Evolutionary conservation across 1,140 invertebrate genomes (phyloP).

Genomic region (Episyrphus balteatus): DNA sequence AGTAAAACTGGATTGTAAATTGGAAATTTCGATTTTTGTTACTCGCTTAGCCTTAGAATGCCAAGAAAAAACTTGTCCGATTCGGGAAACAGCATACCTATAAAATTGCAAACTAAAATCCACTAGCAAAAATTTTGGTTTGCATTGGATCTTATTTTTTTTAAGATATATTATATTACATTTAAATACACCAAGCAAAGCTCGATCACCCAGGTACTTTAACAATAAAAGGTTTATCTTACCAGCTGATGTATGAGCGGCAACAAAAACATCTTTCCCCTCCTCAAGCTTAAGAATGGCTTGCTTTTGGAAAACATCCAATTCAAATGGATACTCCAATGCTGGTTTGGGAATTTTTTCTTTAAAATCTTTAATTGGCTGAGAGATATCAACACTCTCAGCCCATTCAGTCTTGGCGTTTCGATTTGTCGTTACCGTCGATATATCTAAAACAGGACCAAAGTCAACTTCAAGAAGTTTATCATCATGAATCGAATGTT

Average conservation of each 20-base stretch:
- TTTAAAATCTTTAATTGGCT: slow-evolving; percentile 71
- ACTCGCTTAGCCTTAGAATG: too few species aligned
- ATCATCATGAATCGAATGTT: slow-evolving; percentile 19
- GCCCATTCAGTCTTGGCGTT: slow-evolving; percentile 64
- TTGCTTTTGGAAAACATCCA: slow-evolving; percentile 95
- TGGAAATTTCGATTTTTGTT: too few species aligned
- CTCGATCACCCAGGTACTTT: too few species aligned
- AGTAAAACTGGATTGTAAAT: too few species aligned
- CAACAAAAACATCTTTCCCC: slow-evolving; percentile 92
- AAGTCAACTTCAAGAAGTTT: slow-evolving; percentile 29
- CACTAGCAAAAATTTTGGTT: too few species aligned
- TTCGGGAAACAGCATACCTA: too few species aligned
- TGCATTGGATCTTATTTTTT: too few species aligned
- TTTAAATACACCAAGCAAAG: too few species aligned
- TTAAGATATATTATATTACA: too few species aligned
- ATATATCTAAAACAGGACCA: slow-evolving; percentile 44
- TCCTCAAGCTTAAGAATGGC: slow-evolving; percentile 91
- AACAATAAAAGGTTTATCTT: background rate
- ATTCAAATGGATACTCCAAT: slow-evolving; percentile 79
- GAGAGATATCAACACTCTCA: slow-evolving; percentile 67
- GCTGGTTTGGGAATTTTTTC: slow-evolving; percentile 77
- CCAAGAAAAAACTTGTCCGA: too few species aligned
- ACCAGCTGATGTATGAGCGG: slow-evolving; percentile 97
- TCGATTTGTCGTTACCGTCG: slow-evolving; percentile 22
- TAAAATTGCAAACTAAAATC: too few species aligned